phyloP scores from a whole-genome alignment of 2,113 vertebrate species.

The Hiodon alosoides region DNA sequence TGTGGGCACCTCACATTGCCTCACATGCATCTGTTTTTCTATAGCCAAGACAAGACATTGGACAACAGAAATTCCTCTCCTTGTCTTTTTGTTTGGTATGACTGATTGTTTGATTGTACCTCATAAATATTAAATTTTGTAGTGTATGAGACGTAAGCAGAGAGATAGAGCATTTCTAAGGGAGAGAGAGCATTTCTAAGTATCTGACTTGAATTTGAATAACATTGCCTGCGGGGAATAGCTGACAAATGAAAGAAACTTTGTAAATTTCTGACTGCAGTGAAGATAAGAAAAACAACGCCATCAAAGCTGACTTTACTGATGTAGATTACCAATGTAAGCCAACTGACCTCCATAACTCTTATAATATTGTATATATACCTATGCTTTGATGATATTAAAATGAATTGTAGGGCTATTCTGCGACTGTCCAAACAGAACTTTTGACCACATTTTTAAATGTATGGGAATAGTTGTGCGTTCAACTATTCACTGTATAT shows the following conservation, averaged over 20 bases:
- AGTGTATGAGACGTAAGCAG: not conserved
- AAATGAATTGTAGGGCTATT: not conserved
- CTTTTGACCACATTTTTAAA: not conserved
- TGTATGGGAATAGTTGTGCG: not conserved
- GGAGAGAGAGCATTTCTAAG: not conserved
- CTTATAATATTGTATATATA: not conserved
- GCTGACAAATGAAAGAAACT: not conserved
- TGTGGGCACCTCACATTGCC: not conserved
- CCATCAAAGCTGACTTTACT: not conserved
- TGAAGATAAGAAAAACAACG: not conserved
- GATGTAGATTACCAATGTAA: too few species aligned
- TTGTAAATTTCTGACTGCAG: not conserved
- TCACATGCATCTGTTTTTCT: not conserved
- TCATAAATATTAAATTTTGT: too few species aligned
- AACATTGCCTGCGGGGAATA: not conserved
- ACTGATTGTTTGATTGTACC: not conserved
- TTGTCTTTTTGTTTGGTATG: not conserved
- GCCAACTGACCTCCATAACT: not conserved
- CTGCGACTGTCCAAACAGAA: not conserved
- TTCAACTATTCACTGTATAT: not conserved
- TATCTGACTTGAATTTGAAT: not conserved
- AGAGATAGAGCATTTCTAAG: not conserved
- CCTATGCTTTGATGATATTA: not conserved
- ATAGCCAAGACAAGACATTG: not conserved
- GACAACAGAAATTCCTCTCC: not conserved